These are phyloP conservation scores for Hypotaenidia philippensis DNA, from an alignment of 2,797 vertebrate genomes.

Conservation along the genomic window DNA sequence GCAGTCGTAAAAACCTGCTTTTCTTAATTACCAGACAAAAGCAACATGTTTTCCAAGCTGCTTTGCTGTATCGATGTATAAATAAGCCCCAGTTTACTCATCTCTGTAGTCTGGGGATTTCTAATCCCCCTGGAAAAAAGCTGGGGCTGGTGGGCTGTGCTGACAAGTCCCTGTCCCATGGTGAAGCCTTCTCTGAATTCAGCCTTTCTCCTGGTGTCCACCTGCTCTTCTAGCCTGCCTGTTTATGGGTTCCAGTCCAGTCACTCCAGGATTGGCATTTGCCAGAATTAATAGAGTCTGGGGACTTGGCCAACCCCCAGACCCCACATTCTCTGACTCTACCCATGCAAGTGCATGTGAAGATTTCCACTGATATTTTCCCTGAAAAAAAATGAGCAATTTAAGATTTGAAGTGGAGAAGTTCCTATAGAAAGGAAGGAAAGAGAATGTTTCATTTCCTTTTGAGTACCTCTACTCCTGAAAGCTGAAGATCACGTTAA, in stretches of 20 bases:
- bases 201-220: neutral
- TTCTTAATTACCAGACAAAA: constrained; percentile 23
- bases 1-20: neutral
- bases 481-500: neutral
- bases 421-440: neutral
- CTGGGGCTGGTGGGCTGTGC: neutral
- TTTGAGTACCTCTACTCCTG: neutral
- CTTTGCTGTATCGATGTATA: neutral
- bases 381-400: neutral
- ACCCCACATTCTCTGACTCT: neutral
- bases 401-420: neutral
- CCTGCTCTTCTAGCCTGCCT: neutral
- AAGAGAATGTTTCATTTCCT: neutral
- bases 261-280: neutral
- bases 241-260: neutral
- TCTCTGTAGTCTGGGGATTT: neutral
- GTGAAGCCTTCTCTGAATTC: neutral
- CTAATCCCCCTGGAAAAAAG: neutral
- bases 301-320: neutral
- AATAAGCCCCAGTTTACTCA: neutral
- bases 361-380: neutral
- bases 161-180: neutral
- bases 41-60: neutral
- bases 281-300: neutral
- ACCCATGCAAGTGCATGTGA: neutral